A percentile compares a stretch with the other conserved stretches of the same genome.
Evolutionary conservation across 2,888 invertebrate genomes (phyloP).

Genomic region (Macrophya annulata): DNA sequence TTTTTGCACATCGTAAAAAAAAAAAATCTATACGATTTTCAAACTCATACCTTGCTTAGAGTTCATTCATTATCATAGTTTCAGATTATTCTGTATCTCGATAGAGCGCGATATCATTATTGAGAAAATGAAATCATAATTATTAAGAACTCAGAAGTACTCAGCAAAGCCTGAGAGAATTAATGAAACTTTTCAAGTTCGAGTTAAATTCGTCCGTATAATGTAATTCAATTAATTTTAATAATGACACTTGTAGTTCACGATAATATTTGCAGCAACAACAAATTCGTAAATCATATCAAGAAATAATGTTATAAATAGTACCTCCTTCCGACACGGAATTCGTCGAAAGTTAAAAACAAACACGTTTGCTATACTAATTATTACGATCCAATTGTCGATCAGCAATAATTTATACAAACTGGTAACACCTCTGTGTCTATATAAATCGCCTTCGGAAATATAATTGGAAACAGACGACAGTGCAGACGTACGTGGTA

Average conservation of each 20-base stretch:
- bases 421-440: background rate
- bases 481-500: background rate
- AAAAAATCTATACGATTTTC: background rate
- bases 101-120: background rate
- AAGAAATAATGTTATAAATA: background rate
- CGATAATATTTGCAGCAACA: background rate
- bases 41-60: background rate
- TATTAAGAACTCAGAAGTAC: background rate
- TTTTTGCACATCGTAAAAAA: background rate
- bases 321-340: background rate
- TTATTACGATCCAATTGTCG: constrained; percentile 20
- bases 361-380: background rate
- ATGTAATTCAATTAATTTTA: background rate
- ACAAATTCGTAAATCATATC: background rate
- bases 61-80: background rate
- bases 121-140: background rate
- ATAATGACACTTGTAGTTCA: background rate
- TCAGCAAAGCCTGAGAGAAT: background rate
- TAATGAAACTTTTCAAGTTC: background rate
- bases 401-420: constrained; percentile 32
- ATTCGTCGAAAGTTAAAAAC: constrained; percentile 19
- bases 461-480: background rate
- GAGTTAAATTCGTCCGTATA: constrained; percentile 11
- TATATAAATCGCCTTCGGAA: constrained; percentile 19
- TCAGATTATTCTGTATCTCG: background rate